phyloP scores from a whole-genome alignment of 2,113 vertebrate genomes.

The Silurus meridionalis region DNA sequence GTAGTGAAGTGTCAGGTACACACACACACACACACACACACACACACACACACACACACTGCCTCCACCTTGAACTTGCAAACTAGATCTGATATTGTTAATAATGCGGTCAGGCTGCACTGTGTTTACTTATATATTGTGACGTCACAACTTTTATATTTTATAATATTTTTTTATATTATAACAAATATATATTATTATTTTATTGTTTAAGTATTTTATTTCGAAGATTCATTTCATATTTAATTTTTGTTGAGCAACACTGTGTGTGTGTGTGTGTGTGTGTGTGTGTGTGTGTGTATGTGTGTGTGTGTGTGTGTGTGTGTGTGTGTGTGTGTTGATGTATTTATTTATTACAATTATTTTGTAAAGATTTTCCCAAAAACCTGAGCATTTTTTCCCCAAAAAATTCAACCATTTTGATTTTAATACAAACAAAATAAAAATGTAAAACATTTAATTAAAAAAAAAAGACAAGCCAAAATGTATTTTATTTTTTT shows the following conservation, averaged over 20 bases:
- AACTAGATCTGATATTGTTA: background rate
- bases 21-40: background rate
- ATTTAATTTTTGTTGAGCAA: background rate
- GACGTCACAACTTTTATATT: background rate
- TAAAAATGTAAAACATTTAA: too few species aligned
- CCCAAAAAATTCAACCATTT: too few species aligned
- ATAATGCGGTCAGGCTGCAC: background rate
- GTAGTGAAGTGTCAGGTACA: conserved; percentile 85
- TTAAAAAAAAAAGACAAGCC: too few species aligned
- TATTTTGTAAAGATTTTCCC: too few species aligned
- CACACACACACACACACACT: background rate
- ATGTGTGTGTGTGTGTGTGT: too few species aligned
- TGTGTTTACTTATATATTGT: background rate
- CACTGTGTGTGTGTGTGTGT: background rate
- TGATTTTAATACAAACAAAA: too few species aligned
- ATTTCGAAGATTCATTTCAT: background rate
- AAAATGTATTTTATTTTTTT: background rate
- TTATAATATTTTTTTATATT: too few species aligned
- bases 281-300: background rate
- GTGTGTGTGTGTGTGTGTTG: too few species aligned
- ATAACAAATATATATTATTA: too few species aligned
- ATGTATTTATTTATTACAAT: too few species aligned
- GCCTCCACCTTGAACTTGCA: background rate
- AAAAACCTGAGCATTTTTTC: too few species aligned
- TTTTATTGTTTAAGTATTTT: background rate